Evolutionary conservation across 2,888 invertebrate genomes (phyloP).

Genomic region (Acrobasis suavella): DNA sequence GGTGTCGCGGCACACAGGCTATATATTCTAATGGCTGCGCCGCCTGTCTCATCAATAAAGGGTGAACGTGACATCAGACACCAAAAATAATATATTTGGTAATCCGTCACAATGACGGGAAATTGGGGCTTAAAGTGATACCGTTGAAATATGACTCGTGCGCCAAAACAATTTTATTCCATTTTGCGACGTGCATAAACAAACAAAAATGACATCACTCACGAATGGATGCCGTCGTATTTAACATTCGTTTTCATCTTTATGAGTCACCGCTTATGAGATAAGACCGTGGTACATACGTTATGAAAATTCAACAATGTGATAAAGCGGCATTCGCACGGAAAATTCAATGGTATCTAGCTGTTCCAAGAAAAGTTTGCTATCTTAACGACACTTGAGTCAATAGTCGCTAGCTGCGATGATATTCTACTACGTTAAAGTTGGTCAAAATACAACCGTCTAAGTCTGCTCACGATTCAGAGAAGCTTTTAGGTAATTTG

Average conservation of each 20-base stretch:
- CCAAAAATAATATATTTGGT: slow-evolving; percentile 10
- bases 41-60: slow-evolving; percentile 7
- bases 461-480: neutral
- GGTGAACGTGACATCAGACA: slow-evolving; percentile 3
- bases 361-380: slow-evolving; percentile 3
- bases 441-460: neutral
- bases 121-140: slow-evolving; percentile 12
- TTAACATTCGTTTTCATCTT: slow-evolving; percentile 12
- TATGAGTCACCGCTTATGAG: slow-evolving; percentile 3
- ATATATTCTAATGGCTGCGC: neutral
- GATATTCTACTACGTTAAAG: neutral
- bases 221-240: slow-evolving; percentile 5
- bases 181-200: neutral
- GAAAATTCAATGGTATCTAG: neutral
- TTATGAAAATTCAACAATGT: neutral
- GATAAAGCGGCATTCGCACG: neutral
- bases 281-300: neutral
- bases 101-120: slow-evolving; percentile 7
- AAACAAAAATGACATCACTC: slow-evolving; percentile 12
- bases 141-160: slow-evolving; percentile 4
- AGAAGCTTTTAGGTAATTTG: neutral
- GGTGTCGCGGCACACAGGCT: neutral
- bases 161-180: slow-evolving; percentile 1
- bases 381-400: slow-evolving; percentile 11
- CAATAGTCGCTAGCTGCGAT: neutral